Percentiles rank a stretch among this genome's conserved stretches.
Conservation (phyloP, 1,140 invertebrate genomes). For the Globodera ellingtonae region DNA sequence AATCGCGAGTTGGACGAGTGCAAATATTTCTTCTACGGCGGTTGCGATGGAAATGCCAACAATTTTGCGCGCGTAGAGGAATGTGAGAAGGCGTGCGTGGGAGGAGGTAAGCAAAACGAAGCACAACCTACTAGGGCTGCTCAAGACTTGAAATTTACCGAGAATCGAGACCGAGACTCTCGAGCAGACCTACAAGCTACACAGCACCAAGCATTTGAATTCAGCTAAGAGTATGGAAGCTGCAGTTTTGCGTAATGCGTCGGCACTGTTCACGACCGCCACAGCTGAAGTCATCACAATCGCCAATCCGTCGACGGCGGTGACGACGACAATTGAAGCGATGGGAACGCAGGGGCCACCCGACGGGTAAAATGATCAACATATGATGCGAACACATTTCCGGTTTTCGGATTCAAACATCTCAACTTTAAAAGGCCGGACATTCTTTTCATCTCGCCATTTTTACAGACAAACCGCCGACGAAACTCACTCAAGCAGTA, state of each 20-base stretch:
- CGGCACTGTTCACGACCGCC: slow-evolving; percentile 9
- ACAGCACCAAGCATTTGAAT: not conserved
- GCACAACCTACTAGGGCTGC: no score
- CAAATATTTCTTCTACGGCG: slow-evolving; percentile 74
- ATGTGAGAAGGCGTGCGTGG: slow-evolving; percentile 79
- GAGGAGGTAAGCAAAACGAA: slow-evolving; percentile 1
- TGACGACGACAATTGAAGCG: no score
- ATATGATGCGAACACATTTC: no score
- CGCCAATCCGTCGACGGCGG: slow-evolving; percentile 9
- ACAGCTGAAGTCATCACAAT: slow-evolving; percentile 26
- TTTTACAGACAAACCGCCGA: no score
- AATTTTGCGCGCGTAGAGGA: slow-evolving; percentile 79
- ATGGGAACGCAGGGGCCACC: no score
- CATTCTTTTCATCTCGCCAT: no score
- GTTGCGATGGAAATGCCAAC: slow-evolving; percentile 80
- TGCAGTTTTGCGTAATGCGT: not conserved
- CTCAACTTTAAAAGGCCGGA: no score
- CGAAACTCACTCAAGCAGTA: no score
- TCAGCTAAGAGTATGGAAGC: not conserved
- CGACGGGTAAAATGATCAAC: no score
- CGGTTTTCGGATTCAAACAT: no score
- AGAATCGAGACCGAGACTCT: no score
- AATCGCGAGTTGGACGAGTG: slow-evolving; percentile 69
- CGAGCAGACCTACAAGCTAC: not conserved
- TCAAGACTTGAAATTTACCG: no score